Evolutionary conservation across 2,797 vertebrate species (phyloP).

Genomic region (Meriones psammophilus): DNA sequence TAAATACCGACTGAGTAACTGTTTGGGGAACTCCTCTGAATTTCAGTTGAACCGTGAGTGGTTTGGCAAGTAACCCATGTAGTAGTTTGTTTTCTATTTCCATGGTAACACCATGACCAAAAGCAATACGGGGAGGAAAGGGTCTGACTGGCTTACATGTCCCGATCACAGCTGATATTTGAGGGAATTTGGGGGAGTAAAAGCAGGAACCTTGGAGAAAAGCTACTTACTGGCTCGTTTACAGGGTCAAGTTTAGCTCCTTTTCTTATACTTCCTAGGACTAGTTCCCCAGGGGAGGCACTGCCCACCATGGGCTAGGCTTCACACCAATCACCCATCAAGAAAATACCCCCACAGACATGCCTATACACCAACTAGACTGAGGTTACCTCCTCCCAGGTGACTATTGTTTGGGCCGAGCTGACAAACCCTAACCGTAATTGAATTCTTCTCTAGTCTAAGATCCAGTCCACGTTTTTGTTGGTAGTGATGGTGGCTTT

Average conservation of each 20-base stretch:
- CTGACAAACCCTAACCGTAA: not conserved
- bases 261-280: not conserved
- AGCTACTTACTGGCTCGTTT: not conserved
- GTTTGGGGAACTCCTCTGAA: slow-evolving; percentile 10
- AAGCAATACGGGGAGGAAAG: not conserved
- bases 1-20: not conserved
- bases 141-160: not conserved
- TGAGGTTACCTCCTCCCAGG: not conserved
- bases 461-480: not conserved
- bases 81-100: not conserved
- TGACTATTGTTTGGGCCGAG: not conserved
- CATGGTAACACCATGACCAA: not conserved
- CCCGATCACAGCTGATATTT: not conserved
- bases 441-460: slow-evolving; percentile 28
- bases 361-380: no score
- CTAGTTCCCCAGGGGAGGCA: not conserved
- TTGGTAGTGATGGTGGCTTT: not conserved
- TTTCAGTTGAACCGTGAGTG: slow-evolving; percentile 34
- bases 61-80: not conserved
- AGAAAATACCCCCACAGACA: not conserved
- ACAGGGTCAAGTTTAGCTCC: not conserved
- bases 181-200: not conserved
- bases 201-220: not conserved
- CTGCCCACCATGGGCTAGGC: not conserved
- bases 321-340: not conserved